Evolutionary conservation across 1,140 invertebrate genomes (phyloP), one percentile per base, ranked within the genome.

Genomic region (Galleria mellonella): DNA sequence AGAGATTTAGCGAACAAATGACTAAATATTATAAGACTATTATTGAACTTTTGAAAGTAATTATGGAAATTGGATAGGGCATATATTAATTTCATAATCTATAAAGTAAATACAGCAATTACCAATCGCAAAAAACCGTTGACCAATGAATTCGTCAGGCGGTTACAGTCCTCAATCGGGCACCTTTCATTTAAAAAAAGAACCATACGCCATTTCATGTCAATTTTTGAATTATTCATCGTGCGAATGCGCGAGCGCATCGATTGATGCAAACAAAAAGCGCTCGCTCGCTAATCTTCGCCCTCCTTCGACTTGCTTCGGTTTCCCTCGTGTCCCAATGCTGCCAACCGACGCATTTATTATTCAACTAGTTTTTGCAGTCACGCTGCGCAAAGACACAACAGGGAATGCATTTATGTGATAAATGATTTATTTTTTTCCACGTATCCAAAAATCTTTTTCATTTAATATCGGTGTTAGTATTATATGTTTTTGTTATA

Each of bases 201-300:
- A 79, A 77, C 78, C 78, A 84, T 84, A 84, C 81, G 81, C 81
- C 81, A 84, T 84, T 84, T 84, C 81, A 84, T 84, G 81, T 83
- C 81, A 84, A 84, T 84, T 84, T 82, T 81, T 84, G 81, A 84
- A 84, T 84, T 81, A 84, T 84, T 84, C 81, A 84, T 84, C 55
- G 76, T 75, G 73, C 76, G 74, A 84, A 81, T 82, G 77, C 78
- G 73, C 72, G 76, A 73, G 76, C 81, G 81, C 78, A 84, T 83
- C 81, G 78, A 84, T 84, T 84, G 81, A 84, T 81, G 78, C 81
- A 81, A 74, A 73, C 70, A 85, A 85, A 85, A 85, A 85, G 72
- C 64, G 65, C 77, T 61, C 73, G 69, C 68, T 77, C 70, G 76
- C 81, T 85, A 85, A 85, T 85, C 81, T 85, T 75, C 74, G 77